phyloP scores from a whole-genome alignment of 2,888 invertebrate genomes.

The Xestia rhomboidea region DNA sequence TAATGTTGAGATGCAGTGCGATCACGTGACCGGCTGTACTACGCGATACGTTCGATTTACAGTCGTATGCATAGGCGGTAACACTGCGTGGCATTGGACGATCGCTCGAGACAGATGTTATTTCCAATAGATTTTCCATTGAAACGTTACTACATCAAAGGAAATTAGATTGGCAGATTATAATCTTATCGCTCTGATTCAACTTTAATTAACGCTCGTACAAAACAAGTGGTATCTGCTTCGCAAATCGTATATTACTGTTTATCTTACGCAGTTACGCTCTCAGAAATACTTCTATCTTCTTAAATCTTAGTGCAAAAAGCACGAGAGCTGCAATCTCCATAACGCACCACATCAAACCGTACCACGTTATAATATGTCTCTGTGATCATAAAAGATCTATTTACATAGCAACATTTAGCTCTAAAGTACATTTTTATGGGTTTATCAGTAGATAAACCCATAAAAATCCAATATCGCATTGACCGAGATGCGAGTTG shows the following conservation, averaged over 20 bases:
- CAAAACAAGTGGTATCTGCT: conserved; percentile 11
- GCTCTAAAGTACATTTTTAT: no score
- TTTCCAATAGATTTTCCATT: conserved; percentile 54
- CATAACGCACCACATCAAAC: neutral
- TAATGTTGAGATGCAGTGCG: conserved; percentile 64
- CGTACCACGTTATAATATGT: neutral
- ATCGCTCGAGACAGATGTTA: conserved; percentile 39
- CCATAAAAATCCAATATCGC: no score
- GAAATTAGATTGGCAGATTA: conserved; percentile 39
- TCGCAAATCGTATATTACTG: neutral
- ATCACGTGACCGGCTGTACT: conserved; percentile 67
- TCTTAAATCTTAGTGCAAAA: neutral
- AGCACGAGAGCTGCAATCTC: neutral
- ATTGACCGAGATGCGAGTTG: neutral
- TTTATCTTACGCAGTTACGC: neutral
- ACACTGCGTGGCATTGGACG: conserved; percentile 47
- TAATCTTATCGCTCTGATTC: conserved; percentile 28
- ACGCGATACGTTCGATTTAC: conserved; percentile 50
- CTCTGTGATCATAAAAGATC: neutral
- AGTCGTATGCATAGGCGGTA: conserved; percentile 31
- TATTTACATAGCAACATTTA: neutral
- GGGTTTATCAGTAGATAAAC: no score
- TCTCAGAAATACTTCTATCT: conserved; percentile 5
- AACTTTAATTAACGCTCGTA: conserved; percentile 1
- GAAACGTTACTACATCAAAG: conserved; percentile 48